Evolutionary conservation across 1,140 invertebrate species (phyloP).

Genomic region (Carposina sasakii): DNA sequence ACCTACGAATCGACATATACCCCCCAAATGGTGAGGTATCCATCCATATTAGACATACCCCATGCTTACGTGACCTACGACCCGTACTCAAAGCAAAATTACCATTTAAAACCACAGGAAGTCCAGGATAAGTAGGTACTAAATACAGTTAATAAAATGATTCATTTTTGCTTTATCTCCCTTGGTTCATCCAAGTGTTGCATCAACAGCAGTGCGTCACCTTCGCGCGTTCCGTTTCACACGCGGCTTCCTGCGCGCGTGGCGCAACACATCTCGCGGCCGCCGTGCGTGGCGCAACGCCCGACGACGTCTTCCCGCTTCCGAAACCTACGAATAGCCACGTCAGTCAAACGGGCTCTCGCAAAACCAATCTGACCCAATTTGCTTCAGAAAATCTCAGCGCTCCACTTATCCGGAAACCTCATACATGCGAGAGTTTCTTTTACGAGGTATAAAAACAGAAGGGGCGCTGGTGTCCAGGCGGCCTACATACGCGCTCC

Average conservation of each 20-base stretch:
- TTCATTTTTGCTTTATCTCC: too few species aligned
- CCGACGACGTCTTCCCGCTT: slow-evolving; percentile 43
- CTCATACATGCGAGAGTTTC: slow-evolving; percentile 29
- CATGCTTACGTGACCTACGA: slow-evolving; percentile 45
- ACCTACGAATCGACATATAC: slow-evolving; percentile 36
- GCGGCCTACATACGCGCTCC: slow-evolving; percentile 58
- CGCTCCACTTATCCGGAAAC: slow-evolving; percentile 58
- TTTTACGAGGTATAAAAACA: slow-evolving; percentile 51
- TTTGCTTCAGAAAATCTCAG: slow-evolving; percentile 40
- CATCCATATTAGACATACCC: slow-evolving; percentile 10
- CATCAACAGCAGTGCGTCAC: slow-evolving; percentile 37
- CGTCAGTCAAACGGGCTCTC: slow-evolving; percentile 8
- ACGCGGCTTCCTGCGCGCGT: slow-evolving; percentile 36
- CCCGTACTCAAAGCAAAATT: slow-evolving; percentile 27
- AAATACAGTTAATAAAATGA: too few species aligned
- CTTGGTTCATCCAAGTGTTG: too few species aligned
- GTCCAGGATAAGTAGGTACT: too few species aligned
- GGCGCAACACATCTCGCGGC: slow-evolving; percentile 37
- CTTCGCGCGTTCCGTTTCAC: slow-evolving; percentile 35
- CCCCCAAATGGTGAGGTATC: slow-evolving; percentile 15
- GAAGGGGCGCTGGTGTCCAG: slow-evolving; percentile 41
- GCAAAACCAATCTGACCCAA: slow-evolving; percentile 44
- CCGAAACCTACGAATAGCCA: slow-evolving; percentile 35
- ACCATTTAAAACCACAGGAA: too few species aligned
- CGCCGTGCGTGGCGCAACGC: slow-evolving; percentile 22